Percentiles rank a stretch among this genome's conserved stretches.
Conservation (phyloP, 2,113 vertebrate genomes). For the Diphyllodes magnificus region DNA sequence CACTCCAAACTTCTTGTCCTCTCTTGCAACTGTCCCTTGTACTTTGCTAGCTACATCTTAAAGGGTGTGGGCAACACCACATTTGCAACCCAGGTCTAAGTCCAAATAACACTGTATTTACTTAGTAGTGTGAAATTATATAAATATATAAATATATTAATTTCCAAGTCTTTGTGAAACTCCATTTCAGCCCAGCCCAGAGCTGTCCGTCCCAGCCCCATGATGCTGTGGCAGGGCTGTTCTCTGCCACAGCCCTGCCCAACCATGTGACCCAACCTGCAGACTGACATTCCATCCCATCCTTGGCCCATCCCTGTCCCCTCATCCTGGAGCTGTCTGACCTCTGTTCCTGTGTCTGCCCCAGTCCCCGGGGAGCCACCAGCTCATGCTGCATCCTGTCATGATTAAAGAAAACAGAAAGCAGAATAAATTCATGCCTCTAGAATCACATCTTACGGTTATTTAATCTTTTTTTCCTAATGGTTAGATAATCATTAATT, state of each 20-base stretch:
- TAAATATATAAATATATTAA: neutral
- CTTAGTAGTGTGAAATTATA: neutral
- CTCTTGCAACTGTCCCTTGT: neutral
- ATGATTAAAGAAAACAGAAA: neutral
- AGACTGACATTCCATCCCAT: neutral
- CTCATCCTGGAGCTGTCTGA: neutral
- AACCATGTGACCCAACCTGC: neutral
- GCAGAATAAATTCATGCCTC: neutral
- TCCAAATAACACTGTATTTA: neutral
- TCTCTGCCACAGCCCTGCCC: neutral
- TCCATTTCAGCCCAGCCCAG: neutral
- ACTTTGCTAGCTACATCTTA: neutral
- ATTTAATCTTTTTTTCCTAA: neutral
- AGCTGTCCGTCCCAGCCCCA: neutral
- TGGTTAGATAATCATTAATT: neutral
- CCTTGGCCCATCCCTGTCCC: neutral
- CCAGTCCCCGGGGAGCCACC: neutral
- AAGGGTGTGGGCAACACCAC: neutral
- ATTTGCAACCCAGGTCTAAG: neutral
- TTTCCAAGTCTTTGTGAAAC: neutral
- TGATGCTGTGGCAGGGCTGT: fast-evolving
- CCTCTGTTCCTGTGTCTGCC: neutral
- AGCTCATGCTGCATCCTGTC: neutral
- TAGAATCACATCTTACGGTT: neutral
- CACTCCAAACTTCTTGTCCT: neutral